Evolutionary conservation across 2,888 invertebrate species (phyloP), one percentile per base, ranked within the genome.

Genomic region (Andricus curvator): DNA sequence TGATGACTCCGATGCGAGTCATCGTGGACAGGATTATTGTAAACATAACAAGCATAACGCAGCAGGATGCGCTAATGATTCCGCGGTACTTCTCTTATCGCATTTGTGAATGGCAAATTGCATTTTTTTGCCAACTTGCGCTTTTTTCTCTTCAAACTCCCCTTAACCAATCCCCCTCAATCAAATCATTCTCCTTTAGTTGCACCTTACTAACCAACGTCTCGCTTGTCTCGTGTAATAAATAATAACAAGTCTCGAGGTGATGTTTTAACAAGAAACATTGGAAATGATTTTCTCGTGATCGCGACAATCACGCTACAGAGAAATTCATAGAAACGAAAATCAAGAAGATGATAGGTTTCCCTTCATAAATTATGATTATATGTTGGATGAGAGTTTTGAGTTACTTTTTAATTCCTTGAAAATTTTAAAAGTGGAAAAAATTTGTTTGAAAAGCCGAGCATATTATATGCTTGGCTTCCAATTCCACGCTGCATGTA

Each of bases 51-150:
- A 89, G 86, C 84, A 83, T 85, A 85, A 86, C 86, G 83, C 86
- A 80, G 82, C 86, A 88, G 87, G 87, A 88, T 86, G 85, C 81
- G 85, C 84, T 88, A 88, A 89, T 88, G 86, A 87, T 88, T 85
- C 85, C 82, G 85, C 85, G 84, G n/a, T 65, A 44, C 41, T 70
- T 68, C 67, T 78, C 70, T 70, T 62, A 60, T 33, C 67, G 74
- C 70, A 29, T 51, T 33, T 37, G 51, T 67, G 78, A 77, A 78
- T 77, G 68, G 82, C 77, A 44, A 56, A 37, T 60, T 60, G 66
- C 65, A 48, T 67, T 56, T 77, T 82, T 81, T 80, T 80, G 56
- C 70, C 65, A 33, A 48, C 25, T 41, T 13, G 22, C 9, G n/a
- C n/a, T 17, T 66, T 66, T 9, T 66, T 22, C 22, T 60, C 22